Conservation (phyloP, 2,888 invertebrate genomes). For the Agapostemon virescens region DNA sequence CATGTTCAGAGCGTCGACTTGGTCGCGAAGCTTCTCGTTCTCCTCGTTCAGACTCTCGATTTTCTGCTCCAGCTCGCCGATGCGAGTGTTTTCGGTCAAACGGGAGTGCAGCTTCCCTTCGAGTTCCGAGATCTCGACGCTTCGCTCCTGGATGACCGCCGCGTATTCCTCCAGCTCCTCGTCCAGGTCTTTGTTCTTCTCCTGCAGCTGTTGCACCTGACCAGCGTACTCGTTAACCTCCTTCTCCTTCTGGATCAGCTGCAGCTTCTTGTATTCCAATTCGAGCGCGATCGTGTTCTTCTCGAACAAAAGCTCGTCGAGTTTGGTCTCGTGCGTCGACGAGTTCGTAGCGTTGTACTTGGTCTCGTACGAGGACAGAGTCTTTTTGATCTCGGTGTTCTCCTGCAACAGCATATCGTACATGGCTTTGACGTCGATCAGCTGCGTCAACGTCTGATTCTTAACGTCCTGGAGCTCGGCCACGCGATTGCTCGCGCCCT, state of each 20-base stretch:
- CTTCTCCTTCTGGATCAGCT: slow-evolving; percentile 76
- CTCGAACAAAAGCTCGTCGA: slow-evolving; percentile 66
- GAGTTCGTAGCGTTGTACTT: slow-evolving; percentile 53
- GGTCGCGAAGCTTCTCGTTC: slow-evolving; percentile 23
- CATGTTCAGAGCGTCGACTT: slow-evolving; percentile 3
- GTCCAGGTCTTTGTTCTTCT: slow-evolving; percentile 81
- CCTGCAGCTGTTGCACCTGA: slow-evolving; percentile 78
- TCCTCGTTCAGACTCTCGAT: slow-evolving; percentile 77
- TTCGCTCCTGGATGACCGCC: slow-evolving; percentile 46
- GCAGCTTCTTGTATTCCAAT: slow-evolving; percentile 79
- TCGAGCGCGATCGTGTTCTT: slow-evolving; percentile 77
- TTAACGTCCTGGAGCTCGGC: slow-evolving; percentile 71
- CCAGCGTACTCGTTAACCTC: slow-evolving; percentile 80
- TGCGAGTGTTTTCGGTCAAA: slow-evolving; percentile 28
- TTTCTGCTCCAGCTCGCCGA: slow-evolving; percentile 38
- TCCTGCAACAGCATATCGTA: slow-evolving; percentile 63
- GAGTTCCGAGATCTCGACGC: slow-evolving; percentile 56
- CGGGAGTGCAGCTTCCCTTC: slow-evolving; percentile 49
- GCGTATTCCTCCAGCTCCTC: slow-evolving; percentile 80
- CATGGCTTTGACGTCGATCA: slow-evolving; percentile 63
- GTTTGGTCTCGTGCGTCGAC: slow-evolving; percentile 62
- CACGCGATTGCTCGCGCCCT: slow-evolving; percentile 76
- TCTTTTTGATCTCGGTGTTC: slow-evolving; percentile 64
- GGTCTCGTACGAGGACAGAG: slow-evolving; percentile 56
- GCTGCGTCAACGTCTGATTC: slow-evolving; percentile 66